Evolutionary conservation across 2,113 vertebrate species (phyloP).

Genomic region (Saiga tatarica): DNA sequence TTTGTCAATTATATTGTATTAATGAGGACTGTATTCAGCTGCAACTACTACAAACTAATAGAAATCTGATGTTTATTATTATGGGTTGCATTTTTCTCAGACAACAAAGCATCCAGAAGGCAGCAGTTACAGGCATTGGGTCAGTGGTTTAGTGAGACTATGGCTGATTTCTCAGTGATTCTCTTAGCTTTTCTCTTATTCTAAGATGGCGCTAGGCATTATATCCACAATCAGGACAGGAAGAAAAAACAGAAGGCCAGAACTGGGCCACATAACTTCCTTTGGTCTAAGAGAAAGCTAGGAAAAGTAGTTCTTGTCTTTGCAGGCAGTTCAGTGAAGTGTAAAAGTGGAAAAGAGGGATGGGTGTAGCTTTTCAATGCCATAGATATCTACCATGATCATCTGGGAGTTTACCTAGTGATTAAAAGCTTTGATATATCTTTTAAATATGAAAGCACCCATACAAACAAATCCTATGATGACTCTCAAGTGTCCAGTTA

Average conservation of each 20-base stretch:
- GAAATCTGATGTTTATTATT: not conserved
- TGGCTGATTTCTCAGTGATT: not conserved
- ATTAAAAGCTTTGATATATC: not conserved
- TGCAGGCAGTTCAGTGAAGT: not conserved
- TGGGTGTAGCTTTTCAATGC: not conserved
- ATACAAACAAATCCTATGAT: not conserved
- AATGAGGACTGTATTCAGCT: not conserved
- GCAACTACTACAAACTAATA: constrained; percentile 14
- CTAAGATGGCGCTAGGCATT: not conserved
- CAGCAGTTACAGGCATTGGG: not conserved
- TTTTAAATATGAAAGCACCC: not conserved
- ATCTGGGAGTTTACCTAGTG: not conserved
- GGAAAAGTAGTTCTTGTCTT: not conserved
- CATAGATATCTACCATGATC: not conserved
- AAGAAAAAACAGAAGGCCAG: not conserved
- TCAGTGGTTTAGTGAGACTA: not conserved
- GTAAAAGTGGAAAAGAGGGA: not conserved
- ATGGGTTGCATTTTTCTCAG: not conserved
- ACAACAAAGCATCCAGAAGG: not conserved
- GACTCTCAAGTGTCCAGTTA: not conserved
- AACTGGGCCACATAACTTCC: not conserved
- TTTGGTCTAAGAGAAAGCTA: not conserved
- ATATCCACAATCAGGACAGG: not conserved
- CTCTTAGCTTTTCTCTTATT: constrained; percentile 9
- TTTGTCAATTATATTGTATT: not conserved